Conservation (phyloP, 2,888 invertebrate genomes). For the Campoletis raptor region DNA sequence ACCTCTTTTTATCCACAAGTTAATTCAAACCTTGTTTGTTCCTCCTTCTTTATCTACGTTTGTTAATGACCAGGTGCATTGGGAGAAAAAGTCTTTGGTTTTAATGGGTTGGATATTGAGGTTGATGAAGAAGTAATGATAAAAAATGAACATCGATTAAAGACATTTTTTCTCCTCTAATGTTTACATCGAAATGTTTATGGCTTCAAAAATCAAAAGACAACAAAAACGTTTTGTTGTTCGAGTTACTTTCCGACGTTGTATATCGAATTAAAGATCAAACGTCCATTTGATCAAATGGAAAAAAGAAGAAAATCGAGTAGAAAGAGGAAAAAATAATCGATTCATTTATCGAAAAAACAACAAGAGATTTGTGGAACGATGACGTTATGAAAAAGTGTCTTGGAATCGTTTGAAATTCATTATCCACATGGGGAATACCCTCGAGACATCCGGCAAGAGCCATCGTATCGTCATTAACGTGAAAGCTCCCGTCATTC, state of each 20-base stretch:
- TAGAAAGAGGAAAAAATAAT: not conserved
- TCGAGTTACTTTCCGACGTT: not conserved
- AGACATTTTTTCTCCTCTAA: too few species aligned
- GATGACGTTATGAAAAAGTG: constrained; percentile 14
- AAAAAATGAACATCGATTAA: not conserved
- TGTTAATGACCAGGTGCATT: not conserved
- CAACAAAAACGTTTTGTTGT: not conserved
- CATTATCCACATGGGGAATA: constrained; percentile 35
- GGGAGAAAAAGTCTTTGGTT: not conserved
- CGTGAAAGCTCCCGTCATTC: constrained; percentile 66
- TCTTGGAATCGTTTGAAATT: constrained; percentile 59
- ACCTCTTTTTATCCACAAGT: constrained; percentile 4
- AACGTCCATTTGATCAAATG: not conserved
- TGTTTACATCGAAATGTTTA: not conserved
- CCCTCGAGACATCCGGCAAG: constrained; percentile 39
- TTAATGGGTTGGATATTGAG: not conserved
- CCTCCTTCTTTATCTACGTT: constrained; percentile 25
- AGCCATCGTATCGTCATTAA: constrained; percentile 60
- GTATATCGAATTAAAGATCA: not conserved
- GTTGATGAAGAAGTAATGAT: not conserved
- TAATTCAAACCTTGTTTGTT: not conserved
- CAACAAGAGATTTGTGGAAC: not conserved
- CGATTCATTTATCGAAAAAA: not conserved
- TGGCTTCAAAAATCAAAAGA: not conserved
- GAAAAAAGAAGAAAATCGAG: not conserved